Percentiles rank a stretch among this genome's conserved stretches.
These are phyloP conservation scores for Chrysemys picta DNA, from an alignment of 2,113 vertebrate genomes.

Conservation along the genomic window DNA sequence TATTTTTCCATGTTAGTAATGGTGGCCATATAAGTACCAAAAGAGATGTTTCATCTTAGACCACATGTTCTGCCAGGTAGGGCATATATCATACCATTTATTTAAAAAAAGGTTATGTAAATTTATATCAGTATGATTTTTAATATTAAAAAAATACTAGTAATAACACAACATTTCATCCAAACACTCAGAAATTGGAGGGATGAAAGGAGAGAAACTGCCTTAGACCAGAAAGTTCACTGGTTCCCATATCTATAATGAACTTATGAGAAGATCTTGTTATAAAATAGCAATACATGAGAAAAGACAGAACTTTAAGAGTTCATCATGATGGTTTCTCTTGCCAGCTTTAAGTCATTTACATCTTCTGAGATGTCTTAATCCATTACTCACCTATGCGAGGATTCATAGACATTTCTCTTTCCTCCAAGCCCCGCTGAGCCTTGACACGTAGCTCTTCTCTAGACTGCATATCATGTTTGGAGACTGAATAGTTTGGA, in stretches of 20 bases:
- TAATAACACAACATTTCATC: not conserved
- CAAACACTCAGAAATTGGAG: not conserved
- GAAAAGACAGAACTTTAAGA: not conserved
- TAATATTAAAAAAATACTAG: not conserved
- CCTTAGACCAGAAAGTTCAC: not conserved
- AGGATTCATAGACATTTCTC: fast-evolving
- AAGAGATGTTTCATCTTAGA: not conserved
- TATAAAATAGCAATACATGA: not conserved
- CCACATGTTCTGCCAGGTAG: not conserved
- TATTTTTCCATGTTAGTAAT: not conserved
- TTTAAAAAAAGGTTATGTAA: not conserved
- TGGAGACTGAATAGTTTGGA: fast-evolving
- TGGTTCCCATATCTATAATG: not conserved
- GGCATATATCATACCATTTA: not conserved
- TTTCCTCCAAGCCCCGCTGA: not conserved
- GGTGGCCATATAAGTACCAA: not conserved
- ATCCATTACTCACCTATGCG: slow-evolving; percentile 21
- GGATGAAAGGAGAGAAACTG: not conserved
- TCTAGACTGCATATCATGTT: not conserved
- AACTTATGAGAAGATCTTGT: fast-evolving
- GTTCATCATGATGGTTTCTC: fast-evolving
- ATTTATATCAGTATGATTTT: not conserved
- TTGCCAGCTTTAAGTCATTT: not conserved
- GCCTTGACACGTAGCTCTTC: fast-evolving
- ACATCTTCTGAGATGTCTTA: fast-evolving